Conservation (phyloP, 2,888 invertebrate species). For the Lasioglossum malachurum region DNA sequence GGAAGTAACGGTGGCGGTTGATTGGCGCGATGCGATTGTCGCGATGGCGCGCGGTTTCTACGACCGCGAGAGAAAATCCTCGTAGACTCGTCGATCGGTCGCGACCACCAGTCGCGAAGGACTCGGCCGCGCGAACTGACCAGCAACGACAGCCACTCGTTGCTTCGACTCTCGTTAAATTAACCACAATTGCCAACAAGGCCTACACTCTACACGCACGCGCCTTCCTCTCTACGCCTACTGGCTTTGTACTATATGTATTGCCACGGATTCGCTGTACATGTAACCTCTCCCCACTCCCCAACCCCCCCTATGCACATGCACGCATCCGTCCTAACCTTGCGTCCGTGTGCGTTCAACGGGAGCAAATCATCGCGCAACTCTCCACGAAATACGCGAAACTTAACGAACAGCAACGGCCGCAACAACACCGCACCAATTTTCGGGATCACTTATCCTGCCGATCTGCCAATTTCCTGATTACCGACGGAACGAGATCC, state of each 20-base stretch:
- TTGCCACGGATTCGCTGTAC: conserved; percentile 14
- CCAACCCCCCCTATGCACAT: background rate
- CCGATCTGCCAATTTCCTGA: background rate
- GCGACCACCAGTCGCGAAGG: conserved; percentile 35
- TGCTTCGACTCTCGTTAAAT: conserved; percentile 77
- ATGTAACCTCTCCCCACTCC: background rate
- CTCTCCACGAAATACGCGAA: conserved; percentile 5
- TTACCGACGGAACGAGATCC: background rate
- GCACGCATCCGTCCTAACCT: conserved; percentile 48
- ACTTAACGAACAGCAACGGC: background rate
- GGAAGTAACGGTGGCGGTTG: conserved; percentile 4
- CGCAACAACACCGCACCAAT: background rate
- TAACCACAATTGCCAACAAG: conserved; percentile 81
- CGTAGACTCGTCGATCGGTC: conserved; percentile 15
- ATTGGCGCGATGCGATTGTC: background rate
- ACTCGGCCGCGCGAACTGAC: conserved; percentile 67
- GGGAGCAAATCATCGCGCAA: conserved; percentile 30
- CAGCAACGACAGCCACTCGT: conserved; percentile 67
- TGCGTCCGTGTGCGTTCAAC: conserved; percentile 30
- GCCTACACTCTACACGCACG: conserved; percentile 57
- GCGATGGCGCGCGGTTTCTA: conserved; percentile 26
- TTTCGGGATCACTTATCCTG: background rate
- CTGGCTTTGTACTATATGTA: background rate
- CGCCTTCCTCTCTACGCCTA: conserved; percentile 44
- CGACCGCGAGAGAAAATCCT: conserved; percentile 20